Evolutionary conservation across 2,113 vertebrate species (phyloP).

Genomic region (Merops nubicus): DNA sequence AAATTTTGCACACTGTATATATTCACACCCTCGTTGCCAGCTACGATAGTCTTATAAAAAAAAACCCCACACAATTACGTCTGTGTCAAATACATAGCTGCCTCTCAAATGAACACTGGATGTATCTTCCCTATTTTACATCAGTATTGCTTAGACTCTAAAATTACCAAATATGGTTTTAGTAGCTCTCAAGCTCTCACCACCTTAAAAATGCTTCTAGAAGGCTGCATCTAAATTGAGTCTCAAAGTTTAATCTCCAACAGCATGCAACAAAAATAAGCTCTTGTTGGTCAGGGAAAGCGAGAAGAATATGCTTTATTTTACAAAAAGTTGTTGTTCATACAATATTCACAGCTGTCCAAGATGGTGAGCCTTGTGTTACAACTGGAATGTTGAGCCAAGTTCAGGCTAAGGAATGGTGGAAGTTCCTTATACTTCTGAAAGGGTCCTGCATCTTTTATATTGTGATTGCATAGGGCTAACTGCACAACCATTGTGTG

Average conservation of each 20-base stretch:
- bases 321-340: background rate
- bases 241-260: too few relatives aligned
- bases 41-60: background rate
- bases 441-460: accelerated
- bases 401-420: background rate
- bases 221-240: background rate
- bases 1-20: background rate
- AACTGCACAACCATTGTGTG: too few relatives aligned
- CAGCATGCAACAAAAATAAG: background rate
- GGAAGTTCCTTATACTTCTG: accelerated
- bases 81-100: background rate
- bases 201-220: background rate
- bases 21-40: background rate
- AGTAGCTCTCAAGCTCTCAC: background rate
- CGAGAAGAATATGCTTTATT: background rate
- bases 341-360: background rate
- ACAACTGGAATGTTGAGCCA: background rate
- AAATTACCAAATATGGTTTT: background rate
- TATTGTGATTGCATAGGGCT: too few relatives aligned
- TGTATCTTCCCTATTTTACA: background rate
- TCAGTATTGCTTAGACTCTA: background rate
- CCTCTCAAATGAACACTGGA: background rate
- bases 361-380: background rate
- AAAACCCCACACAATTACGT: background rate
- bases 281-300: background rate